These are phyloP conservation scores for Pelodytes ibericus DNA, from an alignment of 2,797 vertebrate genomes.

Conservation along the genomic window DNA sequence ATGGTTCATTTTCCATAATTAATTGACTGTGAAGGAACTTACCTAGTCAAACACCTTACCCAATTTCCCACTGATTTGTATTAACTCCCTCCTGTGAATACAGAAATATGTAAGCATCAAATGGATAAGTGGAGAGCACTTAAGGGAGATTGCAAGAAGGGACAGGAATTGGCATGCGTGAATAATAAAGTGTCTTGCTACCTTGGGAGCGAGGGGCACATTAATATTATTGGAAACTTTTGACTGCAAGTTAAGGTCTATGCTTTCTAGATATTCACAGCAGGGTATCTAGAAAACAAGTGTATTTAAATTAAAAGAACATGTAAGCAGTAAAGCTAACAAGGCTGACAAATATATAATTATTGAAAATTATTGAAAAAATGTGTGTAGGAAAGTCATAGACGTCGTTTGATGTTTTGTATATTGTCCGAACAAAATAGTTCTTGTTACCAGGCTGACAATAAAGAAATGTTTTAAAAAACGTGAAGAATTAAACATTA, in stretches of 20 bases:
- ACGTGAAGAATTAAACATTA: too few species aligned
- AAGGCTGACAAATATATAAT: too few species aligned
- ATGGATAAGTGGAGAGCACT: constrained; percentile 27
- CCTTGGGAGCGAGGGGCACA: constrained; percentile 39
- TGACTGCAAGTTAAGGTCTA: constrained; percentile 19
- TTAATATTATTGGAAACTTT: constrained; percentile 47
- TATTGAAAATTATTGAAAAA: too few species aligned
- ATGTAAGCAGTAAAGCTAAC: too few species aligned
- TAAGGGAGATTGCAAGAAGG: constrained; percentile 34
- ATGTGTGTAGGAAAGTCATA: too few species aligned
- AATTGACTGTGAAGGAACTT: constrained; percentile 49
- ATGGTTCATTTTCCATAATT: constrained; percentile 43
- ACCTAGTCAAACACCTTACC: constrained; percentile 29
- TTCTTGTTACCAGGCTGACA: too few species aligned
- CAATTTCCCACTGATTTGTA: constrained; percentile 39
- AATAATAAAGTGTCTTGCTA: constrained; percentile 34
- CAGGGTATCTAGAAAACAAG: constrained; percentile 14
- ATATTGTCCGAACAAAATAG: too few species aligned
- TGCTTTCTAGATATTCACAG: background rate
- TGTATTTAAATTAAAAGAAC: too few species aligned
- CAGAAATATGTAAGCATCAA: constrained; percentile 23
- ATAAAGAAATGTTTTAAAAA: too few species aligned
- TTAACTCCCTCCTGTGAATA: constrained; percentile 42
- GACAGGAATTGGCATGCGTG: constrained; percentile 41
- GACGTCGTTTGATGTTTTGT: too few species aligned